A percentile compares a stretch with the other conserved stretches of the same genome.
Conservation (phyloP, 1,140 invertebrate genomes). For the Laupala kohalensis region DNA sequence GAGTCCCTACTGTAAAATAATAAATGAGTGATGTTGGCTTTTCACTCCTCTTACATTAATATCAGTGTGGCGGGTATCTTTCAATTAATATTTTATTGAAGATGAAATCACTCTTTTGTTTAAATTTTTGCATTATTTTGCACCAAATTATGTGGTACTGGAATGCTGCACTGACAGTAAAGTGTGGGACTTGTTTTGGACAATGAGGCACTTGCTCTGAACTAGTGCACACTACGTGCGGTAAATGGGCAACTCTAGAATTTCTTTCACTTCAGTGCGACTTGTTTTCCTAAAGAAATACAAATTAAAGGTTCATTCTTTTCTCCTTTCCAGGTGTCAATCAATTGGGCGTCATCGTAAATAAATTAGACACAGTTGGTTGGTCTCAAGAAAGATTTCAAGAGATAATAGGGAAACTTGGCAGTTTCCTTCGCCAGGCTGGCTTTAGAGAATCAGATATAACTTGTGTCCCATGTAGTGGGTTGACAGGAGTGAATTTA, state of each 20-base stretch:
- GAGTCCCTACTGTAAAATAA: too few species aligned
- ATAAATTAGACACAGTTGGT: constrained; percentile 69
- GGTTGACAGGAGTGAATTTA: constrained; percentile 87
- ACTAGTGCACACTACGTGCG: background rate
- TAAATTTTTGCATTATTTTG: too few species aligned
- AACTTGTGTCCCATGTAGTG: constrained; percentile 89
- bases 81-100: too few species aligned
- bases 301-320: background rate
- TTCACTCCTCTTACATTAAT: too few species aligned
- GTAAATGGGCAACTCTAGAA: background rate
- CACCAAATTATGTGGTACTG: background rate
- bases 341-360: constrained; percentile 73
- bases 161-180: background rate
- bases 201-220: background rate
- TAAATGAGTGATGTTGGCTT: too few species aligned
- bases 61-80: too few species aligned
- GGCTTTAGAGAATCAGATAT: constrained; percentile 84
- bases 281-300: background rate
- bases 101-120: too few species aligned
- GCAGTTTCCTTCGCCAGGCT: constrained; percentile 84
- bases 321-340: constrained; percentile 47
- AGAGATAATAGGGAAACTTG: constrained; percentile 76
- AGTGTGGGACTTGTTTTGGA: background rate
- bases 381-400: constrained; percentile 72
- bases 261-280: background rate